phyloP scores from a whole-genome alignment of 2,797 vertebrate genomes.

The Microtus obscurus region DNA sequence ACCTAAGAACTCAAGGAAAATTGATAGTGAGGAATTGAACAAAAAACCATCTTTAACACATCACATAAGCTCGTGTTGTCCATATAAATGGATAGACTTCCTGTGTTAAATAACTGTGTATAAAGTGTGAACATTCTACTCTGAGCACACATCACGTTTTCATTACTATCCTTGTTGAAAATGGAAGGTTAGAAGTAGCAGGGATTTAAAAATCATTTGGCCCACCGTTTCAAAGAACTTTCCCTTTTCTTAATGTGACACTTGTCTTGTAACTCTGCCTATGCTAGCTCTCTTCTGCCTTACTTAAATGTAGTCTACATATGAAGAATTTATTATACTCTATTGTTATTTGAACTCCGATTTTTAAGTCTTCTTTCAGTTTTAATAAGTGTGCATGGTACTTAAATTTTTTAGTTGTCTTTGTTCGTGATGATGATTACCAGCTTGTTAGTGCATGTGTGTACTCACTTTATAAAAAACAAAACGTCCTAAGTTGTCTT shows the following conservation, averaged over 20 bases:
- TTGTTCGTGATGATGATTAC: conserved; percentile 16
- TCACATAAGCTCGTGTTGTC: not conserved
- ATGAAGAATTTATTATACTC: not conserved
- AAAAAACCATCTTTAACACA: not conserved
- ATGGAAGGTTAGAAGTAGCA: not conserved
- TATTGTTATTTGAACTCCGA: not conserved
- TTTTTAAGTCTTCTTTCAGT: not conserved
- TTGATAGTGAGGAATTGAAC: not conserved
- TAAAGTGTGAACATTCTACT: not conserved
- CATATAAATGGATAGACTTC: conserved; percentile 19
- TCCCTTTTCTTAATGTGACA: not conserved
- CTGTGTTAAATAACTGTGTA: not conserved
- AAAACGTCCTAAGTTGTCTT: not conserved
- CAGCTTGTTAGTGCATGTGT: not conserved
- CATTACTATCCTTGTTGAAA: conserved; percentile 5
- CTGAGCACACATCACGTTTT: not conserved
- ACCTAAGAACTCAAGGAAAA: conserved; percentile 38
- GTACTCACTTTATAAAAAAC: not conserved
- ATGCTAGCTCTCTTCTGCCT: not conserved
- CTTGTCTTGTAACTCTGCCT: not conserved
- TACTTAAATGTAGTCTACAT: conserved; percentile 34
- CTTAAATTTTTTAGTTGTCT: not conserved
- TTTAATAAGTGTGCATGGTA: not conserved
- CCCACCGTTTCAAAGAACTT: conserved; percentile 4
- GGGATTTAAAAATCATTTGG: not conserved